Conservation (phyloP, 2,888 invertebrate species). For the Acheta domesticus region DNA sequence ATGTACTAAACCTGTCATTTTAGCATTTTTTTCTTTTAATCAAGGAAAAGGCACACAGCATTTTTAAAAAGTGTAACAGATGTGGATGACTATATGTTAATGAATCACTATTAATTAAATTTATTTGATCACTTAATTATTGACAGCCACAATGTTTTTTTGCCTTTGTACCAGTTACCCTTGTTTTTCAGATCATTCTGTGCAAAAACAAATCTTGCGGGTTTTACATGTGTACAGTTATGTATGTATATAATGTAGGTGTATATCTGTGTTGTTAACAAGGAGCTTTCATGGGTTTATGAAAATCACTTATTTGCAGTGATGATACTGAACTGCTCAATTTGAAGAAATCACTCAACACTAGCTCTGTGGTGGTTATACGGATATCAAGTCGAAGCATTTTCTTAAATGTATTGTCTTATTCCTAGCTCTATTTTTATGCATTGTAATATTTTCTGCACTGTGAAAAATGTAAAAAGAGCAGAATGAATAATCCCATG, state of each 20-base stretch:
- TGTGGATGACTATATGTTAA: no score
- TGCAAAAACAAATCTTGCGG: neutral
- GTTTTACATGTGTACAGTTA: slow-evolving; percentile 18
- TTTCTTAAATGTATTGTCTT: slow-evolving; percentile 2
- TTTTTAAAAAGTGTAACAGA: no score
- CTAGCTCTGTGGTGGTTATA: neutral
- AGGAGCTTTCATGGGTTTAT: neutral
- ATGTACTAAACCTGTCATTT: no score
- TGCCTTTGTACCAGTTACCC: neutral
- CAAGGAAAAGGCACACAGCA: no score
- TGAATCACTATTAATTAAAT: no score
- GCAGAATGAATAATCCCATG: neutral
- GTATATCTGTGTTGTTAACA: neutral
- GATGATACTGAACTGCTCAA: slow-evolving; percentile 18
- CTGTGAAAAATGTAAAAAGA: neutral
- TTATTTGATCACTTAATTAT: no score
- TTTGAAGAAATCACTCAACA: neutral
- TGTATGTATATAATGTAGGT: slow-evolving; percentile 18
- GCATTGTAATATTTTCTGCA: slow-evolving; percentile 18
- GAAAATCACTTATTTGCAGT: neutral
- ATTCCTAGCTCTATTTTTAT: slow-evolving; percentile 3
- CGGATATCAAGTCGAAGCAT: neutral
- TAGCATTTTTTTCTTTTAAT: no score
- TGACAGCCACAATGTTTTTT: neutral
- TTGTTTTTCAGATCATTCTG: neutral